A percentile compares a stretch with the other conserved stretches of the same genome.
Evolutionary conservation across 2,888 invertebrate genomes (phyloP).

Genomic region (Drosophila kuntzei): DNA sequence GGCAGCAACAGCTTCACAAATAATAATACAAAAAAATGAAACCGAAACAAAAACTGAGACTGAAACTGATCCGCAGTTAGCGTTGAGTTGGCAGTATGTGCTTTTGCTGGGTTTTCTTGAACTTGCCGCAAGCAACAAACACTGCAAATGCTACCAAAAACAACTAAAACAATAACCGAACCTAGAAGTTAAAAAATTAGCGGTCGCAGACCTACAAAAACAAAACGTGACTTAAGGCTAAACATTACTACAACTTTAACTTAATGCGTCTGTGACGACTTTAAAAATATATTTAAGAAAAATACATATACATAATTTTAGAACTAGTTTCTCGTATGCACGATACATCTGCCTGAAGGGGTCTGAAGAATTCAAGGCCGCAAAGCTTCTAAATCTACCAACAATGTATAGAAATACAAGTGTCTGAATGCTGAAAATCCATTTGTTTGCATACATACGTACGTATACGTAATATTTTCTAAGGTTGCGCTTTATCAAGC

Average conservation of each 20-base stretch:
- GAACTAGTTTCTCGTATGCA: constrained; percentile 68
- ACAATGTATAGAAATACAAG: background rate
- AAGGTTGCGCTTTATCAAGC: constrained; percentile 66
- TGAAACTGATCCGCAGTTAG: constrained; percentile 32
- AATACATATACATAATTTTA: constrained; percentile 41
- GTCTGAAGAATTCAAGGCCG: constrained; percentile 45
- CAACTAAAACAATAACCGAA: constrained; percentile 44
- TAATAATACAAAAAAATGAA: constrained; percentile 14
- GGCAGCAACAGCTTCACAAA: constrained; percentile 34
- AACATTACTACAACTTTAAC: constrained; percentile 32
- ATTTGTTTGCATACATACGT: constrained; percentile 16
- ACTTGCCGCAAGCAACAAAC: constrained; percentile 49
- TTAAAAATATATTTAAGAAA: constrained; percentile 15
- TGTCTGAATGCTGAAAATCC: constrained; percentile 13
- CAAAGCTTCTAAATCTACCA: constrained; percentile 37
- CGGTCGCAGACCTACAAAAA: constrained; percentile 72
- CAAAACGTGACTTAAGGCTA: constrained; percentile 75
- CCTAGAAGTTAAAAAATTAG: constrained; percentile 40
- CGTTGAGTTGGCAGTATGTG: constrained; percentile 73
- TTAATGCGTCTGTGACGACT: constrained; percentile 52
- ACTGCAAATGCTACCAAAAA: constrained; percentile 25
- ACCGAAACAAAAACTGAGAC: constrained; percentile 27
- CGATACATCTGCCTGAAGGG: constrained; percentile 42
- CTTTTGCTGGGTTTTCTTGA: constrained; percentile 61
- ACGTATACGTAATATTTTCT: constrained; percentile 58